Base-by-base conservation (phyloP, 64 coral and sea anemone species). In the Porites lutea region DNA sequence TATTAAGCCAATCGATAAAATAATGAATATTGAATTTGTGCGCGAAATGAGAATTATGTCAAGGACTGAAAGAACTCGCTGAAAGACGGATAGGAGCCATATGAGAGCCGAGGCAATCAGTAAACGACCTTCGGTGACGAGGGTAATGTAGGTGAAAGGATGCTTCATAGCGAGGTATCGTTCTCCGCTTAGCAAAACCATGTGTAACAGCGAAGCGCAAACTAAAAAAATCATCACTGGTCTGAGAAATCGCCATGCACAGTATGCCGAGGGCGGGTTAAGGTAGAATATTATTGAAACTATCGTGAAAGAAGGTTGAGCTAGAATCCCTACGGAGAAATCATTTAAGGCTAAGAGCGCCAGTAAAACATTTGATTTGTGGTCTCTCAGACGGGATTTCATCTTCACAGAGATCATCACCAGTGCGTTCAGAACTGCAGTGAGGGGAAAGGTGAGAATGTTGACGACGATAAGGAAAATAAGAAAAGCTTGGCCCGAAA, bases 331-430 rank as follows among this genome's bases (percentile, higher is more conserved):
- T 14, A 82, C 58, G 23, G 19, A 48, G 4, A 82, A 82, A 44
- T 63, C 79, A 10, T 22, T 64, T 4, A 16, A 16, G 2, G 79
- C 79, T 12, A 82, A 44, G 19, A 12, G 0, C 4, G 79, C 55
- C 12, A 82, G 59, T 2, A 82, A 15, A 63, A 65, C 47, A 13
- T 63, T 64, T 4, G 79, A 61, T 44, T 47, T 82, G 58, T 48
- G 27, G 14, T 19, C 19, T 82, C 79, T 82, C 13, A 82, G 37
- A 48, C 58, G 57, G 13, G 27, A 63, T 13, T 82, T 82, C 23
- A 13, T 47, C 37, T 64, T 82, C n/a, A 82, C 58, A 5, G 79
- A 22, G 12, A 82, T 63, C 53, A 82, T 63, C 13, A 82, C 79
- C 58, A 82, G 37, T 5, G 44, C 55, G 58, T 82, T 82, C 58